Evolutionary conservation across 2,888 invertebrate species (phyloP).

Genomic region (Clusia tigrina): DNA sequence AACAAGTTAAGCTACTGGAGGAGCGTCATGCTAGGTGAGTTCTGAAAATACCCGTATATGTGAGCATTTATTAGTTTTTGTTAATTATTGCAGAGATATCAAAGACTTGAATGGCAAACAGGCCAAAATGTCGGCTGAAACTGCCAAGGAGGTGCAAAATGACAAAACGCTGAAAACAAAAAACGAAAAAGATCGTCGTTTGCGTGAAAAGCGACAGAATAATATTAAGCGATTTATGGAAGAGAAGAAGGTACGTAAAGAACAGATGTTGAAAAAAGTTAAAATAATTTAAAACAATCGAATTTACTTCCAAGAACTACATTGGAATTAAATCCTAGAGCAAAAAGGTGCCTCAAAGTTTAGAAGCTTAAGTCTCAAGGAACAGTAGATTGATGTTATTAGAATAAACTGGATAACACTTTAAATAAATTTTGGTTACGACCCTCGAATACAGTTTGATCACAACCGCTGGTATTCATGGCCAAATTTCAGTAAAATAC

Average conservation of each 20-base stretch:
- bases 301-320: no score
- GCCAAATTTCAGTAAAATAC: no score
- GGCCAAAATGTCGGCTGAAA: constrained; percentile 96
- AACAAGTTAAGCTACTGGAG: constrained; percentile 89
- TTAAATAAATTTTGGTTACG: no score
- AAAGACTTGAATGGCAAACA: constrained; percentile 96
- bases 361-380: no score
- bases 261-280: no score
- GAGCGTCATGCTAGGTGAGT: constrained; percentile 77
- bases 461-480: no score
- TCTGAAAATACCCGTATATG: background rate
- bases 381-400: no score
- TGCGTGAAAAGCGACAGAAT: constrained; percentile 95
- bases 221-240: constrained; percentile 98
- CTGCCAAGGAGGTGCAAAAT: constrained; percentile 92
- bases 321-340: no score
- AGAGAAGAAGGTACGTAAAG: constrained; percentile 79
- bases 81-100: constrained; percentile 73
- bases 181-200: constrained; percentile 92
- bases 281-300: background rate
- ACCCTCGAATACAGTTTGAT: no score
- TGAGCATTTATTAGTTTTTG: background rate
- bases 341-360: no score
- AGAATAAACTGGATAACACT: no score
- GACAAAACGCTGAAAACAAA: constrained; percentile 97